These are phyloP conservation scores for Lophius americanus DNA, from an alignment of 2,797 vertebrate genomes.

Conservation along the genomic window DNA sequence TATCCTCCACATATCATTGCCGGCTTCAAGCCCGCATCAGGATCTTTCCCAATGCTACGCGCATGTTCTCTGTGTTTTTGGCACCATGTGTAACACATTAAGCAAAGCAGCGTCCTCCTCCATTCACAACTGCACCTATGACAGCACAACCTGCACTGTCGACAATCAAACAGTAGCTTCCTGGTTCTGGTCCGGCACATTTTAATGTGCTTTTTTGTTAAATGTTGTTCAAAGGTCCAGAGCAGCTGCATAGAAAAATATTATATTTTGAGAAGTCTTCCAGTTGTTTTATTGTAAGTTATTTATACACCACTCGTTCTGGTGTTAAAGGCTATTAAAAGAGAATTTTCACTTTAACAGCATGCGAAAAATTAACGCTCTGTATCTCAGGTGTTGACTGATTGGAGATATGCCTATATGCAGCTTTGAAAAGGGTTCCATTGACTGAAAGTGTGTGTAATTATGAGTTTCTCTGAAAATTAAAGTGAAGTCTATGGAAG, in stretches of 20 bases:
- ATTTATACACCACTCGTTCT: conserved; percentile 46
- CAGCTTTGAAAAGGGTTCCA: conserved; percentile 34
- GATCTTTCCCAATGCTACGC: conserved; percentile 1
- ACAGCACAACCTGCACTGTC: conserved; percentile 57
- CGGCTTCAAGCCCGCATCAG: conserved; percentile 6
- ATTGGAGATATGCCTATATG: conserved; percentile 36
- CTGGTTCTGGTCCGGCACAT: conserved; percentile 48
- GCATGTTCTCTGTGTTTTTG: neutral
- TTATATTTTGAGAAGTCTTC: conserved; percentile 52
- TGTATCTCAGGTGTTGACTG: conserved; percentile 66
- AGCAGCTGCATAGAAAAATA: conserved; percentile 40
- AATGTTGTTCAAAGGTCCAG: conserved; percentile 24
- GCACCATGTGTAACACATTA: conserved; percentile 34
- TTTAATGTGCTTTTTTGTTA: conserved; percentile 21
- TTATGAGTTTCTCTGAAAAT: conserved; percentile 36
- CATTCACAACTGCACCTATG: neutral
- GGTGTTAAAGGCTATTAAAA: conserved; percentile 22
- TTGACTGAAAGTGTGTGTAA: conserved; percentile 27
- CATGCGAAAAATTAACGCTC: conserved; percentile 49
- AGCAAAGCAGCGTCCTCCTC: conserved; percentile 9
- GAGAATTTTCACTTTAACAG: conserved; percentile 31
- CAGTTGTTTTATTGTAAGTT: conserved; percentile 46
- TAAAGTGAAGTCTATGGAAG: conserved; percentile 17
- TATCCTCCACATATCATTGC: neutral
- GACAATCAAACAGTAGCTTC: conserved; percentile 67